Evolutionary conservation across 2,113 vertebrate genomes (phyloP).

Genomic region (Nibea albiflora): DNA sequence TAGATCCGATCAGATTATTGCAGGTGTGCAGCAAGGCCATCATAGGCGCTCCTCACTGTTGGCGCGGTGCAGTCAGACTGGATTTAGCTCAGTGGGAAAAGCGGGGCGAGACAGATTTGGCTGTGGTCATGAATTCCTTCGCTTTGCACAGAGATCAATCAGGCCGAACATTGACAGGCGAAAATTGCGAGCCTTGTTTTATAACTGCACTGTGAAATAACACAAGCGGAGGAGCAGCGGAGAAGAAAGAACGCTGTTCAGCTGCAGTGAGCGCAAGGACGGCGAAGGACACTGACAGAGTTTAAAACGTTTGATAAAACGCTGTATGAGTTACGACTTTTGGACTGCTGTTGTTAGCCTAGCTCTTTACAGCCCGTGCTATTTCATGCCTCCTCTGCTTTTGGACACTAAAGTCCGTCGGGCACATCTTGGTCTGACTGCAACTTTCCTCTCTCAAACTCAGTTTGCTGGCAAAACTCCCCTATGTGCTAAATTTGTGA

Average conservation of each 20-base stretch:
- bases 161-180: not conserved
- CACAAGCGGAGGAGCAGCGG: not conserved
- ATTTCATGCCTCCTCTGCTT: not conserved
- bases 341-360: not conserved
- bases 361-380: constrained; percentile 3
- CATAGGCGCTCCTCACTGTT: too few species aligned
- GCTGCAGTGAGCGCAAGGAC: not conserved
- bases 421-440: constrained; percentile 8
- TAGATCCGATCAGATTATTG: not conserved
- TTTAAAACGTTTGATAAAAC: not conserved
- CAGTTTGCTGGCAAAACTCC: constrained; percentile 3
- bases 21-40: not conserved
- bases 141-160: not conserved
- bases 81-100: not conserved
- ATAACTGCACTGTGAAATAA: not conserved
- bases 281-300: not conserved
- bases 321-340: not conserved
- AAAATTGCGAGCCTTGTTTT: not conserved
- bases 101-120: not conserved
- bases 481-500: not conserved
- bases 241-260: not conserved
- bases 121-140: too few species aligned
- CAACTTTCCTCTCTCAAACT: not conserved
- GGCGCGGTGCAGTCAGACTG: not conserved
- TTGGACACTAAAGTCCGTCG: constrained; percentile 3